A percentile compares a stretch with the other conserved stretches of the same genome.
These are phyloP conservation scores for Sebastes variabilis DNA, from an alignment of 2,797 vertebrate genomes.

Conservation along the genomic window DNA sequence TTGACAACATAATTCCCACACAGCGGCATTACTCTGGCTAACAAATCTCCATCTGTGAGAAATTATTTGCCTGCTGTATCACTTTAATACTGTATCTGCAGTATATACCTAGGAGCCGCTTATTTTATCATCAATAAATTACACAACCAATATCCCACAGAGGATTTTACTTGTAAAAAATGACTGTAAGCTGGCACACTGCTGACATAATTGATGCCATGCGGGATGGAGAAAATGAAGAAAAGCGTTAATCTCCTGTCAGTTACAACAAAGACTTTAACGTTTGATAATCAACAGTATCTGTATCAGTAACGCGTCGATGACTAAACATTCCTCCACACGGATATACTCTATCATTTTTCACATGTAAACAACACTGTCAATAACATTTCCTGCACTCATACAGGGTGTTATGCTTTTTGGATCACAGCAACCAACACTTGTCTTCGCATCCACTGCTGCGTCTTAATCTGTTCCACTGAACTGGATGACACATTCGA, in stretches of 20 bases:
- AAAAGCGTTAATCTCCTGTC: slow-evolving; percentile 23
- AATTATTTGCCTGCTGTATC: neutral
- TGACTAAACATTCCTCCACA: neutral
- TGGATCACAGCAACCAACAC: slow-evolving; percentile 17
- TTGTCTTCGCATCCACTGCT: slow-evolving; percentile 5
- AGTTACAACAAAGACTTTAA: slow-evolving; percentile 13
- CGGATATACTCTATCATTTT: slow-evolving; percentile 10
- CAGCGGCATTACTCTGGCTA: neutral
- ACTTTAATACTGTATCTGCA: neutral
- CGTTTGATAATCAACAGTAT: neutral
- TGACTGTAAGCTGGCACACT: neutral
- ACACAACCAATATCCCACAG: neutral
- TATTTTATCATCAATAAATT: slow-evolving; percentile 3
- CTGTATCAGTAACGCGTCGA: neutral
- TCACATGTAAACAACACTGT: slow-evolving; percentile 32
- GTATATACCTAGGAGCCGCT: neutral
- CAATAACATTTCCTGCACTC: slow-evolving; percentile 20
- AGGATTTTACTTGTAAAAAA: neutral
- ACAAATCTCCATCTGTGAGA: neutral
- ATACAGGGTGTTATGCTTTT: neutral
- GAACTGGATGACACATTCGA: slow-evolving; percentile 10
- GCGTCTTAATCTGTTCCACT: slow-evolving; percentile 13
- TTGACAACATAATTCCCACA: slow-evolving; percentile 5
- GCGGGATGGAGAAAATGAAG: slow-evolving; percentile 1
- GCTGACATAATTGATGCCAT: neutral